A percentile compares a stretch with the other conserved stretches of the same genome.
Evolutionary conservation across 2,113 vertebrate genomes (phyloP).

Genomic region (Ameiurus melas): DNA sequence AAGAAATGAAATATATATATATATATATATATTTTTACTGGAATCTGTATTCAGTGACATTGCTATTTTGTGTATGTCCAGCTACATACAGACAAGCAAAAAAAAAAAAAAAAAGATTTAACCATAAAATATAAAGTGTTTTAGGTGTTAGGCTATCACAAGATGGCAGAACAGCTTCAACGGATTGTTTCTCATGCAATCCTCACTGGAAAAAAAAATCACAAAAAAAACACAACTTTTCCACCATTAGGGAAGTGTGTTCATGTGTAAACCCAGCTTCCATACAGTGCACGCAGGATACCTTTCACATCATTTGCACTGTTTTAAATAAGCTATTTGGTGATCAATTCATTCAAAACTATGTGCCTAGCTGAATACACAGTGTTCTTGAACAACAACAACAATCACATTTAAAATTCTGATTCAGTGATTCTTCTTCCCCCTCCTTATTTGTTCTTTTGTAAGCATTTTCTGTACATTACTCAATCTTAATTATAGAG

Average conservation of each 20-base stretch:
- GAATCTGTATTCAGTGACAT: neutral
- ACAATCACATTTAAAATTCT: neutral
- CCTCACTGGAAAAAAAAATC: neutral
- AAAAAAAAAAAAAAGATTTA: no score
- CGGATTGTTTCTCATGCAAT: neutral
- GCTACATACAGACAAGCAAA: neutral
- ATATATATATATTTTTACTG: neutral
- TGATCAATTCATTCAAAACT: neutral
- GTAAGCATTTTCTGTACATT: neutral
- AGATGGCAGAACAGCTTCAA: neutral
- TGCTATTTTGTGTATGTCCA: neutral
- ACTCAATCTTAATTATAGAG: neutral
- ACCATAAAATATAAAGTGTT: neutral
- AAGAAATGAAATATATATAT: neutral
- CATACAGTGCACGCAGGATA: neutral
- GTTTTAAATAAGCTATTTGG: slow-evolving; percentile 12
- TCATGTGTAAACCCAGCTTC: neutral
- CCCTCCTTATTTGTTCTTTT: neutral
- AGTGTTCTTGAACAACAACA: neutral
- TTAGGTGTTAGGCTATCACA: neutral
- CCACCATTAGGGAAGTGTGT: neutral
- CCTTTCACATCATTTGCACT: neutral
- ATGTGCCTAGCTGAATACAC: neutral
- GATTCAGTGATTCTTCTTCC: no score
- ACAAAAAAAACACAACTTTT: no score